Percentiles rank a stretch among this genome's conserved stretches.
Evolutionary conservation across 2,888 invertebrate genomes (phyloP).

Genomic region (Cephonodes hylas): DNA sequence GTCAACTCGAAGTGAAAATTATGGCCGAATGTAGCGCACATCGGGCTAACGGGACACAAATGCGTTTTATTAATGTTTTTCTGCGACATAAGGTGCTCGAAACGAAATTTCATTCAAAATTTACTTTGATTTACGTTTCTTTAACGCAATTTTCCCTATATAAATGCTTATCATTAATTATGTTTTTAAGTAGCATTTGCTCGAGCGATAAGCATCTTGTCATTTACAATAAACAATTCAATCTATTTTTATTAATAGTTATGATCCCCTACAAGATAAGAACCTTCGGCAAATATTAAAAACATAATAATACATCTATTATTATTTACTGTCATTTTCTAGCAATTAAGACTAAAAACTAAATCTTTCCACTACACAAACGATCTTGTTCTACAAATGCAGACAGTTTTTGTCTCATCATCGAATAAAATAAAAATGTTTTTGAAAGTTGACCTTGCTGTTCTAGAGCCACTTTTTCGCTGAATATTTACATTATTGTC

Average conservation of each 20-base stretch:
- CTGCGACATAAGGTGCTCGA: neutral
- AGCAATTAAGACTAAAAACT: neutral
- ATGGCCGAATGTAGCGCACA: neutral
- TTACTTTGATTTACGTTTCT: neutral
- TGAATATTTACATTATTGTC: neutral
- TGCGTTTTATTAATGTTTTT: neutral
- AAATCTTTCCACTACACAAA: neutral
- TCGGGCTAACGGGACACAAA: neutral
- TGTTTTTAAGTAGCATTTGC: too few relatives aligned
- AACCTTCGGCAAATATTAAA: too few relatives aligned
- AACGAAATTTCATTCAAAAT: neutral
- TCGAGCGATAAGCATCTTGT: too few relatives aligned
- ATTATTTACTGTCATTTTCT: too few relatives aligned
- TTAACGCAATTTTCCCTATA: too few relatives aligned
- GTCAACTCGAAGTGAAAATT: neutral
- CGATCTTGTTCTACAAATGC: neutral
- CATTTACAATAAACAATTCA: too few relatives aligned
- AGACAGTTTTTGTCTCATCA: neutral
- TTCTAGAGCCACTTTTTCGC: neutral
- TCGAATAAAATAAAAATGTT: conserved; percentile 3
- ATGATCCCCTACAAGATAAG: too few relatives aligned
- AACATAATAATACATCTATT: too few relatives aligned
- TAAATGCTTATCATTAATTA: too few relatives aligned
- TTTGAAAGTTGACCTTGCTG: conserved; percentile 8
- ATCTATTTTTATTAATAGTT: too few relatives aligned